Base-by-base conservation (phyloP, 2,888 invertebrate genomes). In the Mythimna ferrago region DNA sequence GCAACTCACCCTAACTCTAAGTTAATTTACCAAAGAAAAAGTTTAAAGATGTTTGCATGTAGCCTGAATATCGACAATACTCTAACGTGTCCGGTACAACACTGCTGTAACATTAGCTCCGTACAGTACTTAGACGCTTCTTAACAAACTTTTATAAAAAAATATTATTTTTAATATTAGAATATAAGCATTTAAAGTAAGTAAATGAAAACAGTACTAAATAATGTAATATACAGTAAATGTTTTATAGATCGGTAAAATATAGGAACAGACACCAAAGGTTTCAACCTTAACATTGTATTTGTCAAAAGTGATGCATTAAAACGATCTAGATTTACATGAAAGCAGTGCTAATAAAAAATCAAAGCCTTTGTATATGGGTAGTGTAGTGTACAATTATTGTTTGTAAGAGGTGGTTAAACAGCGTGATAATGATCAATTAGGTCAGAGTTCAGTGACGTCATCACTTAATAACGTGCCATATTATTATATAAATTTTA, bases 381-480 rank as follows among this genome's bases (percentile, higher is more conserved):
- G 70, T 63, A 69, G 53, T 41, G 70, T 63, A 69, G 53, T 41
- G 48, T 66, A 51, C 58, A 62, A 10, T 61, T 71, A 10, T 61
- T 71, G 32, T 64, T 60, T 73, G 44, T 71, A 71, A 71, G 68
- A 63, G 38, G 16, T 67, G 66, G 78, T 62, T 54, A 67, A n/a
- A 38, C 9, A 78, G 57, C n/a, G 14, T 26, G 56, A 56, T 70
- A 66, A 66, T 35, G 66, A 44, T 73, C 48, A 63, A 54, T 54
- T 56, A 41, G 60, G 38, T 66, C 82, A 38, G 51, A 54, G 54
- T 48, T 62, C 60, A 51, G 71, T 70, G 74, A 82, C 78, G 71
- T 78, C 78, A 78, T 56, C 61, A 67, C 57, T 54, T 63, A 60
- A 73, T 63, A 60, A 73, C 44, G 84, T 86, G 84, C 84, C 84